phyloP scores from a whole-genome alignment of 2,888 invertebrate species.

The Aspidiotus destructor region DNA sequence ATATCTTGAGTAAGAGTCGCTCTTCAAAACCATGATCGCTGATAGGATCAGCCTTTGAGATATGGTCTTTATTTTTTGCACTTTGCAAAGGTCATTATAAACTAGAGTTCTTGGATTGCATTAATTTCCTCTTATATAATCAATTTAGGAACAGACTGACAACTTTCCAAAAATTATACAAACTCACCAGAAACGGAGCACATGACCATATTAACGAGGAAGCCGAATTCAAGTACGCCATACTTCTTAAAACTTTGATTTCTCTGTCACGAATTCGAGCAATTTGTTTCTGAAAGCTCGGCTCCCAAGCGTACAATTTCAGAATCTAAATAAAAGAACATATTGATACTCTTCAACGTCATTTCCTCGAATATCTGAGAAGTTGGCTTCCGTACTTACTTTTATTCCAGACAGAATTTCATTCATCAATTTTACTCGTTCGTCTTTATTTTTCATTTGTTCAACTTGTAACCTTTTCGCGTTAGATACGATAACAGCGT shows the following conservation, averaged over 20 bases:
- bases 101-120: too few relatives aligned
- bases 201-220: conserved; percentile 54
- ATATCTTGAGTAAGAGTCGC: too few relatives aligned
- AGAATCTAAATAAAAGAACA: conserved; percentile 43
- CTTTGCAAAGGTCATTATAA: too few relatives aligned
- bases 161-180: too few relatives aligned
- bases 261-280: conserved; percentile 50
- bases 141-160: too few relatives aligned
- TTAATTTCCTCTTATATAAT: too few relatives aligned
- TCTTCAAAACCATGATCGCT: too few relatives aligned
- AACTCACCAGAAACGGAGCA: conserved; percentile 51
- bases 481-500: conserved; percentile 43
- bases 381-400: conserved; percentile 27
- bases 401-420: conserved; percentile 38
- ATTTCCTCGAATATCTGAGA: neutral
- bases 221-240: conserved; percentile 49
- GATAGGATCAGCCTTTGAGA: too few relatives aligned
- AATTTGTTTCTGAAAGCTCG: conserved; percentile 50
- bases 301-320: conserved; percentile 55
- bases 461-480: conserved; percentile 45
- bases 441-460: conserved; percentile 50
- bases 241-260: conserved; percentile 47
- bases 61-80: too few relatives aligned
- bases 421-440: conserved; percentile 45
- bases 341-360: neutral